A percentile compares a stretch with the other conserved stretches of the same genome.
These are phyloP conservation scores for Taxidea taxus DNA, from an alignment of 2,113 vertebrate species.

Conservation along the genomic window DNA sequence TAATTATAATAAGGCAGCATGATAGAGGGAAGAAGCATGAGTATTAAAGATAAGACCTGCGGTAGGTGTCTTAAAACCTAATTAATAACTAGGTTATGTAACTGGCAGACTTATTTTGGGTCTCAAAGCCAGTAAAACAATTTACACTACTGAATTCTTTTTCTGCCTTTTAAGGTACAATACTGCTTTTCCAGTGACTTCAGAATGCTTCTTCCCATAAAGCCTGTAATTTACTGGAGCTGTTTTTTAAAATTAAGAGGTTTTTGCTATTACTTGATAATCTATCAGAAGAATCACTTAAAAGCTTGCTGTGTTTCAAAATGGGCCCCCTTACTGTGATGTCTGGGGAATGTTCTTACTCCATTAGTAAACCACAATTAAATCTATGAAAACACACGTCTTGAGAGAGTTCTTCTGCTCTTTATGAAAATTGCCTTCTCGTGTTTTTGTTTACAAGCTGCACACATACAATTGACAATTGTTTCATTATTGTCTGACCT, in stretches of 20 bases:
- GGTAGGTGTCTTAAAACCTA: not conserved
- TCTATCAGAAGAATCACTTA: constrained; percentile 13
- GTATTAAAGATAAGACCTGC: not conserved
- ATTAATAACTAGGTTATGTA: constrained; percentile 29
- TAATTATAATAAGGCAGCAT: not conserved
- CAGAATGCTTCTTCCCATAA: not conserved
- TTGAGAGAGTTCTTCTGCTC: not conserved
- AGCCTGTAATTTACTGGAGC: not conserved
- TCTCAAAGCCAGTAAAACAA: not conserved
- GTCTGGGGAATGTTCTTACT: not conserved
- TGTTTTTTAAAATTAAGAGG: not conserved
- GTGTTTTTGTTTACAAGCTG: not conserved
- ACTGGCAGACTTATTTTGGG: constrained; percentile 7
- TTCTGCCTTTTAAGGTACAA: constrained; percentile 3
- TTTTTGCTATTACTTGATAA: not conserved
- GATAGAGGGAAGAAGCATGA: not conserved
- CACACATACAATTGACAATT: not conserved
- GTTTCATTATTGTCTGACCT: not conserved
- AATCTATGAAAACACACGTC: not conserved
- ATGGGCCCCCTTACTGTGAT: not conserved
- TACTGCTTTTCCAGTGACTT: not conserved
- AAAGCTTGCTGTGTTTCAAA: constrained; percentile 20
- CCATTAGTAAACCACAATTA: constrained; percentile 16
- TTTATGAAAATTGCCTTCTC: not conserved
- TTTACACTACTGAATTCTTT: not conserved